Percentiles rank a stretch among this genome's conserved stretches.
phyloP scores from a whole-genome alignment of 2,888 invertebrate genomes.

The Watsonalla binaria region DNA sequence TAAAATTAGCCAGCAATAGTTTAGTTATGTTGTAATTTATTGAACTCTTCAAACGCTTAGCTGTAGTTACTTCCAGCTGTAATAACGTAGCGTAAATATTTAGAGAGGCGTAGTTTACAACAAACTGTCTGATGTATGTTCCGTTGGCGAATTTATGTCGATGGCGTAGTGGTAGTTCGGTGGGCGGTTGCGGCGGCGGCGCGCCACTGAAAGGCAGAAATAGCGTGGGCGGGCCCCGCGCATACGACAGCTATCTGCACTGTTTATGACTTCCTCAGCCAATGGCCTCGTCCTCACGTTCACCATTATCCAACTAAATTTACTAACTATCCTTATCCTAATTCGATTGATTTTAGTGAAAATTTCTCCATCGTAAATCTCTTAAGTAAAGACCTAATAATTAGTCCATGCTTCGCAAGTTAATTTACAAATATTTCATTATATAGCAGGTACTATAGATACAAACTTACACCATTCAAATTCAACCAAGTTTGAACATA shows the following conservation, averaged over 20 bases:
- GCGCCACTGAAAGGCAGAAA: conserved; percentile 64
- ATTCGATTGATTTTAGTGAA: background rate
- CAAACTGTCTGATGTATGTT: conserved; percentile 50
- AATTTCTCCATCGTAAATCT: no score
- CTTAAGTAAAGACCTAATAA: no score
- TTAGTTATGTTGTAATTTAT: background rate
- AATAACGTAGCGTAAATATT: conserved; percentile 16
- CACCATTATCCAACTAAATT: conserved; percentile 14
- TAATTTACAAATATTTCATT: no score
- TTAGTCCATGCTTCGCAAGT: no score
- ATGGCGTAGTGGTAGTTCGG: conserved; percentile 30
- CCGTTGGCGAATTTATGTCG: conserved; percentile 47
- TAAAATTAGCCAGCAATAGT: background rate
- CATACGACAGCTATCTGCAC: conserved; percentile 70
- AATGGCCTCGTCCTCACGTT: conserved; percentile 51
- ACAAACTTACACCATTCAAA: no score
- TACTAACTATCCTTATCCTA: background rate
- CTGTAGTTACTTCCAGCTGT: background rate
- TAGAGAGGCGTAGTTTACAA: conserved; percentile 33
- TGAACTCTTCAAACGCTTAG: background rate
- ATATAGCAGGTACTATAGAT: no score
- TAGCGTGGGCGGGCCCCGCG: conserved; percentile 73
- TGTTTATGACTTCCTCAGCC: conserved; percentile 77
- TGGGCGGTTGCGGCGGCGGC: conserved; percentile 47
- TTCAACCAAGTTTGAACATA: no score